Evolutionary conservation across 2,888 invertebrate species (phyloP).

Genomic region (Parapristionchus giblindavisi): DNA sequence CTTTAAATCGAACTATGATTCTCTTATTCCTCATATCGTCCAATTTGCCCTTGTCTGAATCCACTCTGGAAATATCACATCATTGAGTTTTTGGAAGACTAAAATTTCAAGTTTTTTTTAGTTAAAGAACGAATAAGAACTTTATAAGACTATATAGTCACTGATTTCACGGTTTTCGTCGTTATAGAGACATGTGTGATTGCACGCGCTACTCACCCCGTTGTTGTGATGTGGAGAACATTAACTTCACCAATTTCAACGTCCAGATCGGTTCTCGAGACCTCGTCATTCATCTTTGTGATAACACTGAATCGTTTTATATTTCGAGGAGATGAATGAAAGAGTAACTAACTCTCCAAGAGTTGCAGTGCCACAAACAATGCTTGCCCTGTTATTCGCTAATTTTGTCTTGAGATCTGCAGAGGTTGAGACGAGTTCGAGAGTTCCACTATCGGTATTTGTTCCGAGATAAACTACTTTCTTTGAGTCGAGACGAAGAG

Average conservation of each 20-base stretch:
- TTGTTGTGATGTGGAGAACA: constrained; percentile 1
- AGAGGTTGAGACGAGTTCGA: not conserved
- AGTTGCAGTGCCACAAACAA: not conserved
- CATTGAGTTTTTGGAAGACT: not conserved
- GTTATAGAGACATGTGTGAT: not conserved
- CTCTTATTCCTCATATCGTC: not conserved
- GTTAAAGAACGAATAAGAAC: not conserved
- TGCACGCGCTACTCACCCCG: not conserved
- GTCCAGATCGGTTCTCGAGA: no score
- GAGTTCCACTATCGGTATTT: not conserved
- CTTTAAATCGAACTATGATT: not conserved
- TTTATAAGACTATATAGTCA: not conserved
- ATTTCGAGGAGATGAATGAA: no score
- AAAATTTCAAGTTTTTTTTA: not conserved
- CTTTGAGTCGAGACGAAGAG: not conserved
- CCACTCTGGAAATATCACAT: not conserved
- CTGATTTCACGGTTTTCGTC: no score
- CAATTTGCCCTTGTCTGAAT: not conserved
- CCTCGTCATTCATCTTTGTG: no score
- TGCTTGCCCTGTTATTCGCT: not conserved
- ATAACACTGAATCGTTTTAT: no score
- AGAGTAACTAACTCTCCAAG: not conserved
- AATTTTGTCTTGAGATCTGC: not conserved
- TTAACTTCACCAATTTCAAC: not conserved
- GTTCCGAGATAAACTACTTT: not conserved